Evolutionary conservation across 2,888 invertebrate genomes (phyloP), one percentile per base, ranked within the genome.

Genomic region (Cryptus armator): DNA sequence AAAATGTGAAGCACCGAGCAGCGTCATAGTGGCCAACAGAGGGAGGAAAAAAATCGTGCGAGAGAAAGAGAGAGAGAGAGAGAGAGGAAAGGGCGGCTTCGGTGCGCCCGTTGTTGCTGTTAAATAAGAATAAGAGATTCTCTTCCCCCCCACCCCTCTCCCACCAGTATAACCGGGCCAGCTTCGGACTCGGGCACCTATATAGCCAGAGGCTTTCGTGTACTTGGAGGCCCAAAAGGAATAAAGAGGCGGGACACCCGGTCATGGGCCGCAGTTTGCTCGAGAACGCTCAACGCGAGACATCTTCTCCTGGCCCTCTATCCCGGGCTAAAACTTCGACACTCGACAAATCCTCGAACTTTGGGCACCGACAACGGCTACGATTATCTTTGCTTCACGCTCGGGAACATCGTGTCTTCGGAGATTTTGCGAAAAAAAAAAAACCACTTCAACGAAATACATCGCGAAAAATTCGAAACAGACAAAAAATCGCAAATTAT

Each of bases 221-320:
- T 88, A 89, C 86, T 88, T 88, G 86, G 89, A 89, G 91, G 88
- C 62, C 90, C 90, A 89, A 93, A 93, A 92, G 90, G 91, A 93
- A 93, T 93, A 93, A 93, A 93, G 91, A 91, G 92, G 89, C 91
- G 89, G 89, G 91, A 89, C 93, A 93, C 93, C 93, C 92, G 92
- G 92, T 86, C 85, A 84, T 86, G 84, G 86, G 89, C 91, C 89
- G 90, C 93, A 93, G 92, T 93, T 90, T 89, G 91, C 88, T 64
- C 89, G 89, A 88, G 89, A 89, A 89, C 90, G 89, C 88, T 86
- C 79, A 64, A 64, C 83, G 86, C 56, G 86, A 81, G 29, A 85
- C 81, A 77, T 62, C 62, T 64, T 77, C 84, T 62, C 37, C 64
- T 66, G 64, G 66, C 46, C 46, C 53, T 46, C 24, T 37, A 29